Evolutionary conservation across 2,888 invertebrate species (phyloP), one percentile per base, ranked within the genome.

Genomic region (Plebejus argus): DNA sequence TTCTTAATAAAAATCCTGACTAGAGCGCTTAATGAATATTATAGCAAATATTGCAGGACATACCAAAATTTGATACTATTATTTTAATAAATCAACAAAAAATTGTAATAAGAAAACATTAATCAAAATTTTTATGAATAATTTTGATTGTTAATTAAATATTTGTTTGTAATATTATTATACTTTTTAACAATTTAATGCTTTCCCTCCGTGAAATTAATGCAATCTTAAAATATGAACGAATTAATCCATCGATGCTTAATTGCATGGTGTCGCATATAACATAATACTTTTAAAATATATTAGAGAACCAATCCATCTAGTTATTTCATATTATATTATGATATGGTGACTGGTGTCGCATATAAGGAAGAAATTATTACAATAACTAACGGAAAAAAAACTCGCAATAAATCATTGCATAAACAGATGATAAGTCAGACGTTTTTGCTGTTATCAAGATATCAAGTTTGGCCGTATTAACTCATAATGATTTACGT

Each of bases 401-500:
- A 66, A 66, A 66, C 66, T 28, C 18, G 5, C 15, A 66, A 66
- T 66, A 66, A 66, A 66, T 66, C 66, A 66, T 66, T 66, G 66
- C 71, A 71, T 71, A 71, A 71, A 35, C 66, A 66, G 35, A 71
- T 71, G 71, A 71, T 71, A 39, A 39, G 71, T 71, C n/a, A 35
- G 71, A 71, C 39, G 71, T 74, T 49, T 74, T 49, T 49, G 49
- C 49, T 45, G 49, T 74, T 74, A 74, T 74, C 45, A 23, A 74
- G 74, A 49, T 45, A 49, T 74, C 74, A 49, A 49, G 49, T 49
- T 49, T 74, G 74, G 53, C 53, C 49, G 49, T 28, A 74, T 74
- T 45, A 77, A 61, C 49, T 76, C 79, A 79, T 76, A 80, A 81
- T 78, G 81, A 82, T 81, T 82, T 81, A 81, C 80, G 81, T 77